Base-by-base conservation (phyloP, 2,888 invertebrate species). In the Lissocephala sabroskyi region DNA sequence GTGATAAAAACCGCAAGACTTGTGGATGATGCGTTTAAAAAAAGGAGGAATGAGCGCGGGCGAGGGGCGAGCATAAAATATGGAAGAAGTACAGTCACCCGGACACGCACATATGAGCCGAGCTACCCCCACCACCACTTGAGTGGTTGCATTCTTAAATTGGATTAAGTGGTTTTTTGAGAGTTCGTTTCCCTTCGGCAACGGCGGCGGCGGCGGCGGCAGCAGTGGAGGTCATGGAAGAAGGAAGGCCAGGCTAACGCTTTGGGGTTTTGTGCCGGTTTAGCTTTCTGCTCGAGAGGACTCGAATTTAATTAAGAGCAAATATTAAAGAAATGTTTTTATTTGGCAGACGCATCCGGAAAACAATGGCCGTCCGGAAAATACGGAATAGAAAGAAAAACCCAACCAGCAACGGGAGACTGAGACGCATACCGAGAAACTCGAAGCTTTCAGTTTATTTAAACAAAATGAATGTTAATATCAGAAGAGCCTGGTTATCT, bases 121-220 rank as follows among this genome's bases (percentile, higher is more conserved):
- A 2, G 18, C 35, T 33, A 30, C n/a, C 14, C 11, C 23, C 39
- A 45, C 7, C 40, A 57, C 57, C 59, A 56, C 76, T 75, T 58
- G 76, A 68, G 68, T 76, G 74, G 77, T 59, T 77, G 63, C 78
- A 71, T 71, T 78, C 66, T 71, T 66, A 75, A 73, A 73, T 78
- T 78, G 71, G 71, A 78, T 73, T 78, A 73, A 73, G 75, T 75
- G 67, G 61, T 63, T 77, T 71, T 49, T 59, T n/a, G n/a, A n/a
- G 45, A 7, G n/a, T 67, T 35, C 52, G 49, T 43, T 62, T 58
- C 30, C 45, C 19, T 40, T 23, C 19, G 35, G 7, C 44, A 41
- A 39, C n/a, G n/a, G n/a, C n/a, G n/a, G n/a, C n/a, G n/a, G n/a
- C n/a, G n/a, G n/a, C n/a, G n/a, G n/a, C n/a, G n/a, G n/a, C n/a